Evolutionary conservation across 2,797 vertebrate species (phyloP).

Genomic region (Otus scops): DNA sequence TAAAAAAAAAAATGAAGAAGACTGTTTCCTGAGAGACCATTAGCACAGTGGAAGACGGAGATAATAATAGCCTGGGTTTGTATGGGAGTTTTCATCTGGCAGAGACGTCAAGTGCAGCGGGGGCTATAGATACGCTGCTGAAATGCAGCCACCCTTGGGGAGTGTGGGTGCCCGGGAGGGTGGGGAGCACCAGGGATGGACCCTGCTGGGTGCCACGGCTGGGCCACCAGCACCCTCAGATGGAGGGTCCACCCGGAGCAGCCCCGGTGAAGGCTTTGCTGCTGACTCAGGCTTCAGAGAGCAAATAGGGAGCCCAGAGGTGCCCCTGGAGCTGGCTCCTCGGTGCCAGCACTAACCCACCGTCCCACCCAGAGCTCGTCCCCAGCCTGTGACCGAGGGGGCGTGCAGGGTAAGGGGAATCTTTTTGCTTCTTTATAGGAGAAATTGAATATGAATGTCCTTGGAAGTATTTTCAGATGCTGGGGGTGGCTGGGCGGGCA

Average conservation of each 20-base stretch:
- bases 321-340: neutral
- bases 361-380: fast-evolving
- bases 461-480: neutral
- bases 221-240: neutral
- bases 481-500: neutral
- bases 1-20: neutral
- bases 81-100: constrained; percentile 3
- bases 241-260: neutral
- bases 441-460: neutral
- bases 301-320: fast-evolving
- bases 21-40: constrained; percentile 62
- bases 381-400: neutral
- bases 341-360: fast-evolving
- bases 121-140: neutral
- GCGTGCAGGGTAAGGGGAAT: fast-evolving
- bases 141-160: neutral
- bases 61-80: constrained; percentile 37
- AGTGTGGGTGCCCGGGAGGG: neutral
- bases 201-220: neutral
- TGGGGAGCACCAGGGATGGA: neutral
- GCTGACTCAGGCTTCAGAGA: neutral
- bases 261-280: neutral
- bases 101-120: neutral
- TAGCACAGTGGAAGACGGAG: constrained; percentile 35
- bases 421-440: neutral